phyloP scores from a whole-genome alignment of 2,797 vertebrate genomes.

The Petrocephalus sullivani region DNA sequence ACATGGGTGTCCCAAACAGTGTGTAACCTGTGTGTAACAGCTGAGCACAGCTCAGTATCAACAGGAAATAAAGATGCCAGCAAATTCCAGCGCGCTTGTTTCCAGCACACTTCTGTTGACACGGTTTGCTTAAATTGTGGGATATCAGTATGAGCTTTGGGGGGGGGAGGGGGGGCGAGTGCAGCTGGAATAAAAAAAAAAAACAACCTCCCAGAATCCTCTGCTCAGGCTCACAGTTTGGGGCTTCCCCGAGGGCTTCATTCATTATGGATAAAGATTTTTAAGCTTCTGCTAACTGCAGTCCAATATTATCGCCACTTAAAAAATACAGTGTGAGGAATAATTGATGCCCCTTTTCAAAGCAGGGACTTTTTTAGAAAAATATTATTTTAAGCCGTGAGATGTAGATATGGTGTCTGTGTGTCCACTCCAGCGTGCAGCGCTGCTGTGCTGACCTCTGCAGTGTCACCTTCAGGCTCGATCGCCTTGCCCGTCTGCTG shows the following conservation, averaged over 20 bases:
- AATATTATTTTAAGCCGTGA: background rate
- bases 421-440: background rate
- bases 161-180: background rate
- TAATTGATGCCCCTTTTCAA: constrained; percentile 13
- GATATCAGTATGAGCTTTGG: background rate
- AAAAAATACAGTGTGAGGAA: constrained; percentile 25
- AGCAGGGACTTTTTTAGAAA: background rate
- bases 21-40: background rate
- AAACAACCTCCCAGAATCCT: constrained; percentile 21
- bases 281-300: constrained; percentile 34
- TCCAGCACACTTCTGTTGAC: background rate
- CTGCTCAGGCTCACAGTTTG: constrained; percentile 14
- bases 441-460: background rate
- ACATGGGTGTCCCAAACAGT: background rate
- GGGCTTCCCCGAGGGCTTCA: constrained; percentile 47
- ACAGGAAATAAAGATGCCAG: background rate
- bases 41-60: background rate
- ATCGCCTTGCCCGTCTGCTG: background rate
- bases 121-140: background rate
- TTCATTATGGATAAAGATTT: constrained; percentile 53
- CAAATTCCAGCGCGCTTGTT: background rate
- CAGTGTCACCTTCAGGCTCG: background rate
- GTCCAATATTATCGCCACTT: constrained; percentile 37
- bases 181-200: constrained; percentile 31
- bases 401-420: background rate